phyloP scores from a whole-genome alignment of 2,888 invertebrate genomes.

The Thecophora atra region DNA sequence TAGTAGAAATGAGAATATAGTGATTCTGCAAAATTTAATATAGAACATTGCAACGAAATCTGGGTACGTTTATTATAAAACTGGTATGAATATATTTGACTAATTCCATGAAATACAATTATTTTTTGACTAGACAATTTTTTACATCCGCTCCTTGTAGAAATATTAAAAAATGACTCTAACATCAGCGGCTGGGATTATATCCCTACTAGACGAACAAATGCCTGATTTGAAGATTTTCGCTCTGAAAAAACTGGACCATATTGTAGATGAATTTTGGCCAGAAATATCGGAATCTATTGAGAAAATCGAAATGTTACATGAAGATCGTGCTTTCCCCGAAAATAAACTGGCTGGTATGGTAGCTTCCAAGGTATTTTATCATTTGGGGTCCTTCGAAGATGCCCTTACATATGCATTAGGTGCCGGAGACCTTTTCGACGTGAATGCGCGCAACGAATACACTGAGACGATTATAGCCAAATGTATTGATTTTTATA shows the following conservation, averaged over 20 bases:
- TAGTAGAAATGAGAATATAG: no score
- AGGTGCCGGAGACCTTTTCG: conserved; percentile 93
- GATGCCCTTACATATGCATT: conserved; percentile 97
- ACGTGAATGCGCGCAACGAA: conserved; percentile 92
- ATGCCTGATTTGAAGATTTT: conserved; percentile 93
- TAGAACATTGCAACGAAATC: no score
- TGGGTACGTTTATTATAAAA: no score
- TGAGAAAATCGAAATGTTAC: conserved; percentile 95
- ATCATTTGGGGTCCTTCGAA: conserved; percentile 96
- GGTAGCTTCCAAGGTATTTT: conserved; percentile 98
- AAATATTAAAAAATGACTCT: conserved; percentile 66
- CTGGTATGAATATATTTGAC: no score
- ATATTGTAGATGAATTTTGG: conserved; percentile 98
- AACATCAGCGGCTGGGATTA: conserved; percentile 84
- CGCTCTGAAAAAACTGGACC: conserved; percentile 90
- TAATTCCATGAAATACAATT: no score
- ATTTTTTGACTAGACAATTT: background rate
- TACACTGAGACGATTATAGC: conserved; percentile 97
- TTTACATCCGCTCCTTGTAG: background rate
- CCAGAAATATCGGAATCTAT: conserved; percentile 98
- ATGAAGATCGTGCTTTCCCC: conserved; percentile 89
- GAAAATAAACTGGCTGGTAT: conserved; percentile 94
- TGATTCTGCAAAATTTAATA: no score
- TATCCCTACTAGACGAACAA: conserved; percentile 94
- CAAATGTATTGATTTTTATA: conserved; percentile 97